Evolutionary conservation across 2,888 invertebrate species (phyloP).

Genomic region (Anarsia innoxiella): DNA sequence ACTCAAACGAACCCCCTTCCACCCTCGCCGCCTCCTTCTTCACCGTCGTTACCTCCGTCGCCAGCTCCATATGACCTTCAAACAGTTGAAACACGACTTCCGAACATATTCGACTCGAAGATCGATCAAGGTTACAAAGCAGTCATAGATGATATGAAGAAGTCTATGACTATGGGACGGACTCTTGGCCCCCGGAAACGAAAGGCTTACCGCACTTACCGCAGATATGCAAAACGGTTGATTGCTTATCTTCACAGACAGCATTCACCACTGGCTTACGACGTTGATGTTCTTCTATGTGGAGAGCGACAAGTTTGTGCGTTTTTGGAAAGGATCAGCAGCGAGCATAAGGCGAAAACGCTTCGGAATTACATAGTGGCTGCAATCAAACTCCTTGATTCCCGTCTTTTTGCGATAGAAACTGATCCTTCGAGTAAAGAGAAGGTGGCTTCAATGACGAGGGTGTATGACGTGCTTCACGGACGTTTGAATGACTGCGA

Average conservation of each 20-base stretch:
- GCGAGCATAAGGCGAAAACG: constrained; percentile 67
- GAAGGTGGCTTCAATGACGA: constrained; percentile 67
- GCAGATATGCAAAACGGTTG: constrained; percentile 65
- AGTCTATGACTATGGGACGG: constrained; percentile 69
- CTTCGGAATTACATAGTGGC: constrained; percentile 68
- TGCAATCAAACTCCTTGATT: constrained; percentile 66
- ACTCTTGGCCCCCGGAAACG: constrained; percentile 62
- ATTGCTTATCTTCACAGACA: constrained; percentile 66
- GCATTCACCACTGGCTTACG: constrained; percentile 68
- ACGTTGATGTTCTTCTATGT: constrained; percentile 65
- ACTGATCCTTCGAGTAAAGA: constrained; percentile 68
- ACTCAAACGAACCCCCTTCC: constrained; percentile 51
- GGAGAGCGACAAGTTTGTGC: constrained; percentile 66
- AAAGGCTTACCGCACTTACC: constrained; percentile 65
- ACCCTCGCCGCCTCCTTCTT: constrained; percentile 63
- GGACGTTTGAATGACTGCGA: constrained; percentile 63
- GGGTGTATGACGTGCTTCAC: constrained; percentile 64
- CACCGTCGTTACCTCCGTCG: constrained; percentile 61
- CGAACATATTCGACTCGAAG: constrained; percentile 69
- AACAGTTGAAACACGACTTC: constrained; percentile 60
- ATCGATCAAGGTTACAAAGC: constrained; percentile 72
- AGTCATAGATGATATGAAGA: constrained; percentile 72
- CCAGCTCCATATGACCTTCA: constrained; percentile 64
- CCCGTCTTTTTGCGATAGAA: constrained; percentile 66
- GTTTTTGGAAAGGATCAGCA: constrained; percentile 62